Evolutionary conservation across 64 coral and sea anemone genomes (phyloP), one percentile per base, ranked within the genome.

Genomic region (Anthopleura sola): DNA sequence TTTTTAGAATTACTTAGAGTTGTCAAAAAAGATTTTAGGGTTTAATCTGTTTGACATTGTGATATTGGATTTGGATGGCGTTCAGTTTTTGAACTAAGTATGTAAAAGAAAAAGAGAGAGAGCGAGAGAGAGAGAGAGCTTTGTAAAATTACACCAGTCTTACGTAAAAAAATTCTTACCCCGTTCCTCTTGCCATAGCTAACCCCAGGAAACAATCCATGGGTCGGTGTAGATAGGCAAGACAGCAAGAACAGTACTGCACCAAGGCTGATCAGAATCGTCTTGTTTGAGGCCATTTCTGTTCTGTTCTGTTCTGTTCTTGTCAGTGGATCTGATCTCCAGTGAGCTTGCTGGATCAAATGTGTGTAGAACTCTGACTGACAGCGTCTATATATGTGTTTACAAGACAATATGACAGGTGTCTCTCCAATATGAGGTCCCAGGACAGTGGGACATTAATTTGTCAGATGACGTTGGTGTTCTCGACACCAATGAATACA

Each of bases 221-320:
- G 24, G 12, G 66, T 34, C 23, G 66, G 66, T 36, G n/a, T 71
- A 14, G 29, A 71, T 3, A 71, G 12, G 5, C n/a, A 16, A 14
- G 24, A 71, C 2, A 36, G 29, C 12, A 71, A 15, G 12, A 71
- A 12, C 4, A 71, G 66, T 29, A 15, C 31, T 5, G 34, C 66
- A 13, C 10, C 66, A 36, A 71, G 0, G 11, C 66, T 71, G 7
- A 34, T 32, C 14, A 71, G 26, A 71, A 71, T 34, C 29, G 66
- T 71, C 66, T 71, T 71, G 29, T 34, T 71, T 71, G 66, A 71
- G 12, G 66, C 66, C 66, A 71, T 71, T 16, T 71, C 58, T n/a
- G n/a, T 62, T n/a, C 60, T 44, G 40, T 44, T 44, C 60, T 24
- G 21, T n/a, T 10, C 2, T 6, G 24, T 68, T 68, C 62, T 68